These are phyloP conservation scores for Malurus elegans DNA, from an alignment of 2,113 vertebrate species.

Conservation along the genomic window DNA sequence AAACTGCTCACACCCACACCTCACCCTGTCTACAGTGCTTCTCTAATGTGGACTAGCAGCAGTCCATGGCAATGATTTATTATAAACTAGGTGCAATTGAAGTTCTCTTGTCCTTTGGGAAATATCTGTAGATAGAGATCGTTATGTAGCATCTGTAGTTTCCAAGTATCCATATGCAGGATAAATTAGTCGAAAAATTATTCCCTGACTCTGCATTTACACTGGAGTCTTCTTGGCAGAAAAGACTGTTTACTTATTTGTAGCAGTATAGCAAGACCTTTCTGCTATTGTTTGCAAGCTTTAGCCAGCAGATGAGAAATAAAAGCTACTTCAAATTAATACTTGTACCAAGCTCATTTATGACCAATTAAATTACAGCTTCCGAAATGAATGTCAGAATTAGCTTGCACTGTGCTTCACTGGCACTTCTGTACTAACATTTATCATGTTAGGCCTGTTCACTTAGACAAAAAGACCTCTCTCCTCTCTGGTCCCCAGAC, in stretches of 20 bases:
- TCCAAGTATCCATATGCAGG: slow-evolving; percentile 14
- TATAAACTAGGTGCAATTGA: not conserved
- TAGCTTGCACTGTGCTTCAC: not conserved
- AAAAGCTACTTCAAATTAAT: not conserved
- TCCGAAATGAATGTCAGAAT: not conserved
- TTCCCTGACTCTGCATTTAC: slow-evolving; percentile 12
- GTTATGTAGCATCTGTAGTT: not conserved
- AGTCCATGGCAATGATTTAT: not conserved
- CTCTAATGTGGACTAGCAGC: not conserved
- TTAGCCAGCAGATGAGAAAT: slow-evolving; percentile 17
- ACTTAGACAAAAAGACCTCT: not conserved
- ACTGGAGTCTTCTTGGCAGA: slow-evolving; percentile 1
- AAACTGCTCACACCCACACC: not conserved
- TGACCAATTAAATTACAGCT: not conserved
- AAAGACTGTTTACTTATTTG: slow-evolving; percentile 15
- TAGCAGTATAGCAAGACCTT: not conserved
- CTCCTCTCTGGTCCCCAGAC: not conserved
- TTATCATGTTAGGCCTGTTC: not conserved
- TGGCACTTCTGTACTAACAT: not conserved
- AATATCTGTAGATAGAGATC: not conserved
- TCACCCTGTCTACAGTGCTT: not conserved
- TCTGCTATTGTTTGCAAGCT: slow-evolving; percentile 24
- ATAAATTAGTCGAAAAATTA: slow-evolving; percentile 26
- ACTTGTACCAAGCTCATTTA: not conserved
- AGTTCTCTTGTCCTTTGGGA: not conserved